These are phyloP conservation scores for Psephotus haematonotus DNA, from an alignment of 2,113 vertebrate genomes.

Conservation along the genomic window DNA sequence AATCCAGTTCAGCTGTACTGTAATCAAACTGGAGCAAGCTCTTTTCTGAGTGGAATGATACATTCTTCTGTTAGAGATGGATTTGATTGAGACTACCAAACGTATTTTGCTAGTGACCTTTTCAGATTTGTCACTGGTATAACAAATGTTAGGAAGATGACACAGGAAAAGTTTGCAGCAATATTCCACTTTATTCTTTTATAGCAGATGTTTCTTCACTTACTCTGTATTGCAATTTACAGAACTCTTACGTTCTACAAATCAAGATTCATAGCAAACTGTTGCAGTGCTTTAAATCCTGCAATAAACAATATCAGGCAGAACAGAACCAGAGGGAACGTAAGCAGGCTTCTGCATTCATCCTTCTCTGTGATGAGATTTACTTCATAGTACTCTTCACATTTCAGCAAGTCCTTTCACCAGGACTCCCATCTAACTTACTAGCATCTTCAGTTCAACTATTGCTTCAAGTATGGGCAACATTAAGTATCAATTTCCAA, in stretches of 20 bases:
- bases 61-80: slow-evolving; percentile 10
- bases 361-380: not conserved
- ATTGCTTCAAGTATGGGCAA: not conserved
- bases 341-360: not conserved
- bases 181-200: slow-evolving; percentile 40
- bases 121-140: slow-evolving; percentile 38
- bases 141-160: slow-evolving; percentile 41
- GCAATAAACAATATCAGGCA: slow-evolving; percentile 24
- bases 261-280: slow-evolving; percentile 50
- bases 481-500: not conserved
- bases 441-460: not conserved
- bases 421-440: not conserved
- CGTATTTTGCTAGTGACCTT: slow-evolving; percentile 60
- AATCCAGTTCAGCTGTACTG: not conserved
- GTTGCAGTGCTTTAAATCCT: slow-evolving; percentile 5
- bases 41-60: not conserved
- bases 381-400: not conserved
- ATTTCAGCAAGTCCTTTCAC: not conserved
- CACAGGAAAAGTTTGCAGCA: slow-evolving; percentile 35
- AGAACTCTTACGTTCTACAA: slow-evolving; percentile 42
- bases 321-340: slow-evolving; percentile 39
- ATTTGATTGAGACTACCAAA: slow-evolving; percentile 43
- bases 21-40: not conserved
- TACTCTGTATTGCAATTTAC: slow-evolving; percentile 32
- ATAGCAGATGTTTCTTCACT: slow-evolving; percentile 44